A percentile compares a stretch with the other conserved stretches of the same genome.
Conservation (phyloP, 2,113 vertebrate species). For the Orcinus orca region DNA sequence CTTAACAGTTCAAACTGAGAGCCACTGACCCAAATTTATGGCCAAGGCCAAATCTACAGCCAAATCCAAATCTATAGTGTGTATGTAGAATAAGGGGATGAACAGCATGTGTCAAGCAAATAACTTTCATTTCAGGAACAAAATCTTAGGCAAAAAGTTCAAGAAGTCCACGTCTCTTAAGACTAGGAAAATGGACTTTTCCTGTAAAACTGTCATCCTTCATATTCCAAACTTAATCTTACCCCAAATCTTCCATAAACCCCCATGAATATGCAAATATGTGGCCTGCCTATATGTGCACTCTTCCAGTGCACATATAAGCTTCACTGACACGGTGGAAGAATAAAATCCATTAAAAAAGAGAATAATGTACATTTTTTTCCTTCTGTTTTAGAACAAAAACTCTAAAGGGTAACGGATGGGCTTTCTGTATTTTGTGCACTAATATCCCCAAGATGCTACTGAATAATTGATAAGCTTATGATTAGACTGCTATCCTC, state of each 20-base stretch:
- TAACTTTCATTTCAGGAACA: slow-evolving; percentile 19
- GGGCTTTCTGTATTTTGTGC: slow-evolving; percentile 44
- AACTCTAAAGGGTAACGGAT: not conserved
- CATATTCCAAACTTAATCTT: slow-evolving; percentile 39
- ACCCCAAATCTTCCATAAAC: slow-evolving; percentile 14
- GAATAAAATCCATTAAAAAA: not conserved
- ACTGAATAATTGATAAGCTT: slow-evolving; percentile 67
- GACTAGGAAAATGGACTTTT: slow-evolving; percentile 3
- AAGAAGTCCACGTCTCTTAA: not conserved
- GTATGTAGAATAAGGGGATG: not conserved
- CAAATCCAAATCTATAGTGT: not conserved
- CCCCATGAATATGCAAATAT: not conserved
- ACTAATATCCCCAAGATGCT: slow-evolving; percentile 35
- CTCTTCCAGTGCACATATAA: not conserved
- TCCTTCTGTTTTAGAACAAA: slow-evolving; percentile 53
- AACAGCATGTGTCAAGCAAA: not conserved
- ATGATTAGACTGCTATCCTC: slow-evolving; percentile 59
- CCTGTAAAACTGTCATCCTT: slow-evolving; percentile 22
- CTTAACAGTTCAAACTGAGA: not conserved
- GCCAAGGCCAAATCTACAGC: not conserved
- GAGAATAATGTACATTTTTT: not conserved
- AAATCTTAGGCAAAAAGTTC: not conserved
- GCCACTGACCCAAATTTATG: not conserved
- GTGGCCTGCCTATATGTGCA: not conserved
- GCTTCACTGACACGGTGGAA: not conserved